phyloP scores from a whole-genome alignment of 2,113 vertebrate genomes.

The Speoplatyrhinus poulsoni region DNA sequence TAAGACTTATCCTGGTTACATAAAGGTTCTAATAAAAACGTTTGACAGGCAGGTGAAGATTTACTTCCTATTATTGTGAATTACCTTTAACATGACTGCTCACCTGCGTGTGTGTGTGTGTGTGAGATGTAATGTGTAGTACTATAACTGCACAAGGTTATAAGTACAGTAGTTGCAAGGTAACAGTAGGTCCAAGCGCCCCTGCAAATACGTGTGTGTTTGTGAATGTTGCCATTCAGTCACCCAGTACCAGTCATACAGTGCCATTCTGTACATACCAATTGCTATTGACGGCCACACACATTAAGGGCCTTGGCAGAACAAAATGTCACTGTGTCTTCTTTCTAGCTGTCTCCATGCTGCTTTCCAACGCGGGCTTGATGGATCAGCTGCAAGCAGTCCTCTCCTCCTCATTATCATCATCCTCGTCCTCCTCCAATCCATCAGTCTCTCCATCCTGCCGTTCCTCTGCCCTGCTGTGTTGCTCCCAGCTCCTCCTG shows the following conservation, averaged over 20 bases:
- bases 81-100: too few relatives aligned
- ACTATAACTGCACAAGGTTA: too few relatives aligned
- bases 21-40: too few relatives aligned
- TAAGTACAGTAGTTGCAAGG: too few relatives aligned
- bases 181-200: too few relatives aligned
- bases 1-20: too few relatives aligned
- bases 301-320: constrained; percentile 10
- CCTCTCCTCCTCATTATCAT: constrained; percentile 63
- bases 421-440: constrained; percentile 20
- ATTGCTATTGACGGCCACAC: constrained; percentile 13
- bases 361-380: constrained; percentile 85
- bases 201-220: neutral
- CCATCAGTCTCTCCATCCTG: constrained; percentile 48
- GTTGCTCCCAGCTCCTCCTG: constrained; percentile 84
- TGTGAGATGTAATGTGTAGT: too few relatives aligned
- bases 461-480: constrained; percentile 70
- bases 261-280: too few relatives aligned
- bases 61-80: too few relatives aligned
- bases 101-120: neutral
- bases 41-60: too few relatives aligned
- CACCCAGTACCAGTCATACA: neutral
- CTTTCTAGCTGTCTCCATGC: constrained; percentile 80
- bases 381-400: constrained; percentile 85
- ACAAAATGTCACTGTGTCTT: constrained; percentile 31
- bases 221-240: constrained; percentile 12